phyloP scores from a whole-genome alignment of 2,888 invertebrate species.

The Ochlodes sylvanus region DNA sequence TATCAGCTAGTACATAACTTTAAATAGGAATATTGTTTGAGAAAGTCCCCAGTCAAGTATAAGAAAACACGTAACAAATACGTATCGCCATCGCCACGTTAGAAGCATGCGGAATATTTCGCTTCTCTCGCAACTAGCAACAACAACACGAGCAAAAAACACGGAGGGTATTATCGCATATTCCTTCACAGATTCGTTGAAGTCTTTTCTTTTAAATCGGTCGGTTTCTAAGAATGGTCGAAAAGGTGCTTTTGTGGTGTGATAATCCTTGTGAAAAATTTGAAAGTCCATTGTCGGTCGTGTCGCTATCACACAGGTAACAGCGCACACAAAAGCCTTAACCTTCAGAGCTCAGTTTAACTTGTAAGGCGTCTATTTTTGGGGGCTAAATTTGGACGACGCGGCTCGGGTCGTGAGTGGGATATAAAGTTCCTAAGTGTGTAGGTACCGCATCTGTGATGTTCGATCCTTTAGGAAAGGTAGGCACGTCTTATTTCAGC shows the following conservation, averaged over 20 bases:
- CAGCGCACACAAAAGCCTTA: slow-evolving; percentile 27
- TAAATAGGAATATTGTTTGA: background rate
- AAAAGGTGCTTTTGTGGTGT: slow-evolving; percentile 19
- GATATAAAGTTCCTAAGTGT: slow-evolving; percentile 2
- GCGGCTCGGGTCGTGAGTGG: slow-evolving; percentile 39
- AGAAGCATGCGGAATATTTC: background rate
- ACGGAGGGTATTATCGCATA: background rate
- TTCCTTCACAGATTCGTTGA: slow-evolving; percentile 49
- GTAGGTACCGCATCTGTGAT: background rate
- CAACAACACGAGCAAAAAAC: background rate
- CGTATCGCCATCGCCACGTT: background rate
- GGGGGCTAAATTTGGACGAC: slow-evolving; percentile 34
- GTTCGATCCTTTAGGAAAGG: too few species aligned
- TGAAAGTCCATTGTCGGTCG: slow-evolving; percentile 45
- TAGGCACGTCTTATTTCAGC: too few species aligned
- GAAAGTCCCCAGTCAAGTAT: background rate
- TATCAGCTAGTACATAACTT: background rate
- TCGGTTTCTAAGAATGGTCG: slow-evolving; percentile 41
- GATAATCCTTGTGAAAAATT: slow-evolving; percentile 43
- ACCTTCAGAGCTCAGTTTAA: slow-evolving; percentile 30
- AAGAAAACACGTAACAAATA: background rate
- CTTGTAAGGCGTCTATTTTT: slow-evolving; percentile 36
- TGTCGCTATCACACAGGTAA: slow-evolving; percentile 26
- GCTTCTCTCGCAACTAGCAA: background rate
- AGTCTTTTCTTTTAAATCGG: slow-evolving; percentile 52